A percentile compares a stretch with the other conserved stretches of the same genome.
Evolutionary conservation across 1,140 invertebrate genomes (phyloP).

Genomic region (Brachionus sp.): DNA sequence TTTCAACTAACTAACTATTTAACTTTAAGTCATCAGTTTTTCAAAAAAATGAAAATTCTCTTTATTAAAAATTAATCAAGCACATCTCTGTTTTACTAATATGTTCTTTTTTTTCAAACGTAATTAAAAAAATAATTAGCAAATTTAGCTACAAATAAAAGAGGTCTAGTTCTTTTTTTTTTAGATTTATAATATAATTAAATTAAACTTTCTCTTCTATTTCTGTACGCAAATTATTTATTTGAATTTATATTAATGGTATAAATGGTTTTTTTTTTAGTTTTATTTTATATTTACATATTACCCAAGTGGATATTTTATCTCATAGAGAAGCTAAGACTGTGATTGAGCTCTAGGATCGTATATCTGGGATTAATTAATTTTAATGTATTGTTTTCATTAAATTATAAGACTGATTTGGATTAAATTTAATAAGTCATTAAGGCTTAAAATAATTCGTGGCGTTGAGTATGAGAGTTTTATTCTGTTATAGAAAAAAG

Average conservation of each 20-base stretch:
- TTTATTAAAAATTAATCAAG: background rate
- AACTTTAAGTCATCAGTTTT: background rate
- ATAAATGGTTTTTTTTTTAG: background rate
- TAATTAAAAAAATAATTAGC: background rate
- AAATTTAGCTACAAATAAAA: background rate
- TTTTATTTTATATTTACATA: background rate
- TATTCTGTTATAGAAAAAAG: background rate
- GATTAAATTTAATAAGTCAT: background rate
- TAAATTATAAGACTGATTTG: background rate
- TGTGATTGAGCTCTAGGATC: background rate
- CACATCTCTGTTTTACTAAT: background rate
- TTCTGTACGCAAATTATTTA: background rate
- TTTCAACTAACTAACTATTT: background rate
- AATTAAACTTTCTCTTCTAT: background rate
- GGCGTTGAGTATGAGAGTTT: background rate
- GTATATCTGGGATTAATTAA: background rate
- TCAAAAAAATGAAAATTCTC: background rate
- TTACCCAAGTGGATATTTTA: background rate
- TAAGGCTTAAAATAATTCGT: background rate
- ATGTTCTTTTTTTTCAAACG: background rate
- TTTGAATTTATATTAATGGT: background rate
- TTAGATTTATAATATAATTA: background rate
- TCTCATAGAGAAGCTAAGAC: background rate
- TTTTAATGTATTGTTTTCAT: slow-evolving; percentile 6
- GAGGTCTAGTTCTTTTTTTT: background rate